Evolutionary conservation across 2,113 vertebrate species (phyloP), one percentile per base, ranked within the genome.

Genomic region (Seriola aureovittata): DNA sequence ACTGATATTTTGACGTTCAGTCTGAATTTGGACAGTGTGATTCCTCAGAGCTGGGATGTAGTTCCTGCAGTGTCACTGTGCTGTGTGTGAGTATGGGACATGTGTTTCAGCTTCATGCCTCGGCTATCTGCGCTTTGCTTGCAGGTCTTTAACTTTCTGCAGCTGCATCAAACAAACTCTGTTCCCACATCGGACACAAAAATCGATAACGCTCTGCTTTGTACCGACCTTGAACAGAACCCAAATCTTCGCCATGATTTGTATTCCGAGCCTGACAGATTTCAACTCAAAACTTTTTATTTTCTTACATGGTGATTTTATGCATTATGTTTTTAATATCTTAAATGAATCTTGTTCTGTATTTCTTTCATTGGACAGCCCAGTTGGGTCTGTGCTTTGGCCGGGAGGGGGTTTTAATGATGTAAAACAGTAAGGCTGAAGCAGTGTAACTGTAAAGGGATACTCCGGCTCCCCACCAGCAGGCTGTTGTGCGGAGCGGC

Each of bases 121-220:
- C 66, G 0, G 23, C 75, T 93, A 89, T 93, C 91, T 88, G 84
- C 73, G 65, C 70, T 79, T 70, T 69, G 74, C 81, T 83, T 76
- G 81, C 71, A 81, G 55, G 16, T 89, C 68, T 88, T 67, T 16
- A 32, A 82, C 84, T 67, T 52, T 52, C 36, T 52, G 75, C 94
- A 95, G 93, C 84, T 93, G 93, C 85, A 80, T 76, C 89, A 89
- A 93, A 94, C 91, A 91, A 77, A 71, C 80, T 75, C 69, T 58
- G 84, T 90, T 94, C 94, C 84, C 94, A 94, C 85, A 62, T 74
- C 16, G 62, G 59, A 54, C 52, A 68, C 40, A 60, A 75, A 86
- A 88, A 87, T 88, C 75, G 83, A 90, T 88, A 50, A 6, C 34
- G 66, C 90, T 92, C 84, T 89, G 86, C 89, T 93, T 91, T 87